Evolutionary conservation across 2,888 invertebrate species (phyloP), one percentile per base, ranked within the genome.

Genomic region (Thalpophila matura): DNA sequence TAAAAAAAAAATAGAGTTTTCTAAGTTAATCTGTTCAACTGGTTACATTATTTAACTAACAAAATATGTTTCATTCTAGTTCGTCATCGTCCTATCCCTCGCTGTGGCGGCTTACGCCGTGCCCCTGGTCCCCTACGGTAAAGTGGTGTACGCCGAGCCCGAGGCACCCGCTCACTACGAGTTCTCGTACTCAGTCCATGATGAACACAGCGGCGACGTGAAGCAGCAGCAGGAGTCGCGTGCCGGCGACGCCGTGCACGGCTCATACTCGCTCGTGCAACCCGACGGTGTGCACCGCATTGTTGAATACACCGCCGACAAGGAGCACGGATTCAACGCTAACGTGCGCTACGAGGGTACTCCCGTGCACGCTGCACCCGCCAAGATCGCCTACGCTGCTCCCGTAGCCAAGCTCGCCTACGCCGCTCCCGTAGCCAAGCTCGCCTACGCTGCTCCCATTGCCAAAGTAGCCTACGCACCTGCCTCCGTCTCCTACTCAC

Each of bases 211-310:
- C 80, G 94, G 95, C 2, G 95, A 95, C 82, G 83, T 93, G 72
- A 95, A 95, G 82, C 87, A 93, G 74, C 95, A 95, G 85, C 88
- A 92, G 75, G 95, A 95, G 73, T 79, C 86, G 47, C 94, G 95
- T 72, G 78, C 83, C 67, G 94, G 94, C 3, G 92, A 95, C 79
- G 84, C 80, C 62, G 92, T 95, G 42, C 92, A 92, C 46, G 95
- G 95, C 64, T 92, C 89, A 26, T 95, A 95, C 89, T 93, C 95
- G 4, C 89, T 95, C n/a, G 85, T 95, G 35, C 95, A 95, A 64
- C 94, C 94, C 64, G 95, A 95, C 47, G 95, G 95, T 1, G 88
- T 91, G 37, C 88, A 85, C 77, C 91, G 95, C 69, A 89, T 94
- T 65, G 95, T 95, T 5, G 93, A 94, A 61, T 95, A 95, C 88